phyloP scores from a whole-genome alignment of 2,113 vertebrate species.

The Mormyrus iriodes region DNA sequence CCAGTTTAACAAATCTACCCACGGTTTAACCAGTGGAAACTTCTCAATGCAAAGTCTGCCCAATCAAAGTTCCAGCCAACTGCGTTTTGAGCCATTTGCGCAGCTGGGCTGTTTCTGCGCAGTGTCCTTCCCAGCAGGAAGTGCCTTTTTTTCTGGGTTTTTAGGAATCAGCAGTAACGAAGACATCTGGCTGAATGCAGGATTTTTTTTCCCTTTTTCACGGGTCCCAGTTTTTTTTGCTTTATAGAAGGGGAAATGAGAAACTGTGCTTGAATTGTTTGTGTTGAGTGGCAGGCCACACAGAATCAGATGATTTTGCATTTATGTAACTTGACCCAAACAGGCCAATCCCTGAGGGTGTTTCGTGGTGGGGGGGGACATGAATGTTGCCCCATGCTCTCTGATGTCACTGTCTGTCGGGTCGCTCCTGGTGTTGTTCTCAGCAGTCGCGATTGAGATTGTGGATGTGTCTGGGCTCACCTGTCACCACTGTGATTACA shows the following conservation, averaged over 20 bases:
- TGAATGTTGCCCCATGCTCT: not conserved
- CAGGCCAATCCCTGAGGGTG: not conserved
- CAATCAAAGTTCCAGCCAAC: not conserved
- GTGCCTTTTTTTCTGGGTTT: not conserved
- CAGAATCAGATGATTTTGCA: not conserved
- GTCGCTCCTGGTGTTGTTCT: not conserved
- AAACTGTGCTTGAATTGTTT: not conserved
- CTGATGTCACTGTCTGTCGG: not conserved
- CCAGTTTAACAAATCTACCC: not conserved
- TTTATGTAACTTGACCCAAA: not conserved
- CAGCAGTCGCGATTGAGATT: not conserved
- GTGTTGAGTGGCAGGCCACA: not conserved
- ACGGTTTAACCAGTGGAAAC: not conserved
- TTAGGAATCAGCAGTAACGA: not conserved
- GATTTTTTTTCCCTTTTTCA: not conserved
- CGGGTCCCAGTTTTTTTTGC: not conserved
- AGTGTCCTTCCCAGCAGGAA: not conserved
- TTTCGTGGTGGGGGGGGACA: not conserved
- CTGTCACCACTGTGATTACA: conserved; percentile 38
- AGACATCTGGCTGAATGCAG: not conserved
- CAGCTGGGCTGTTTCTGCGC: not conserved
- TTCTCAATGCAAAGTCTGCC: not conserved
- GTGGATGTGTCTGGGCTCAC: not conserved
- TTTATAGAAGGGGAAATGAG: not conserved
- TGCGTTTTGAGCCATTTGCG: not conserved